phyloP scores from a whole-genome alignment of 30 jellyfish, hydroid and myxozoan genomes.

The Hydra vulgaris region DNA sequence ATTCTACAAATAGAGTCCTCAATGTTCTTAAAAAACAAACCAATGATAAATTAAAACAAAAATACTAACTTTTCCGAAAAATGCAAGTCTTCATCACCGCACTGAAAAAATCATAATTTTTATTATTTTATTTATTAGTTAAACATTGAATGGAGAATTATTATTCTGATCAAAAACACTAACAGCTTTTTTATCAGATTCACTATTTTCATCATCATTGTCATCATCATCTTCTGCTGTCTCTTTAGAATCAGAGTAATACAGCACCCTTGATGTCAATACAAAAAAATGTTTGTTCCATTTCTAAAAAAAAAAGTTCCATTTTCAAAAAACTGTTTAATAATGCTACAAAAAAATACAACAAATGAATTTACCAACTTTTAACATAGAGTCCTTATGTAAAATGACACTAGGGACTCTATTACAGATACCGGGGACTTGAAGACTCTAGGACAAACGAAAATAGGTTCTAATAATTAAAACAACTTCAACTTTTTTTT shows the following conservation, averaged over 20 bases:
- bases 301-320: slow-evolving; percentile 35
- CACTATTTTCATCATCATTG: slow-evolving; percentile 64
- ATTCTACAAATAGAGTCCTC: too few species aligned
- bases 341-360: not conserved
- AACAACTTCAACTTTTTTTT: too few species aligned
- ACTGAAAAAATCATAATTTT: slow-evolving; percentile 24
- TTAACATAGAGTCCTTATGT: too few species aligned
- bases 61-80: slow-evolving; percentile 77
- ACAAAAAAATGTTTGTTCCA: slow-evolving; percentile 94
- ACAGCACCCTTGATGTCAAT: slow-evolving; percentile 60
- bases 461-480: too few species aligned
- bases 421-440: too few species aligned
- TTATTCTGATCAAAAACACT: too few species aligned
- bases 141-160: too few species aligned
- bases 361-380: too few species aligned
- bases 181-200: slow-evolving; percentile 20
- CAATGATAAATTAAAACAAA: not conserved
- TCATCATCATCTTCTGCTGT: slow-evolving; percentile 85
- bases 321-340: not conserved
- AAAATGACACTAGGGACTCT: too few species aligned
- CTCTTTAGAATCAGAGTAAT: slow-evolving; percentile 83
- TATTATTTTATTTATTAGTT: too few species aligned
- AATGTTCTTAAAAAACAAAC: not conserved
- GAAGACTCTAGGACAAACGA: too few species aligned
- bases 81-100: slow-evolving; percentile 70